Base-by-base conservation (phyloP, 2,797 vertebrate genomes). In the Malacoraja senta region DNA sequence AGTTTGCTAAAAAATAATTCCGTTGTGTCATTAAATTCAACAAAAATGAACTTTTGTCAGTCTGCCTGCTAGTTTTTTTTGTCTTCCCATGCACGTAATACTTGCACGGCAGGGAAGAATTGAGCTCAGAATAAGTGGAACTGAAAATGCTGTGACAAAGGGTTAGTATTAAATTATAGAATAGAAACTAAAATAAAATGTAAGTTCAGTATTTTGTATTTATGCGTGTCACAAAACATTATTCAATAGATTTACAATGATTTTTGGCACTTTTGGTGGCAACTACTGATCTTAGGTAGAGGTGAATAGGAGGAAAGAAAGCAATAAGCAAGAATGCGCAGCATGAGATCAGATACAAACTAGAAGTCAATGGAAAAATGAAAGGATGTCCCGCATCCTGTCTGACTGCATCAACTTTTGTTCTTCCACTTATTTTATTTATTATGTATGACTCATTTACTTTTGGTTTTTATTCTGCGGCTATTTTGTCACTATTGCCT, bases 101-200 rank as follows among this genome's bases (percentile, higher is more conserved):
- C 35, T 74, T 53, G 19, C 12, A 53, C 68, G 19, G 71, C 24
- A 53, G 26, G 38, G 90, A 76, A 13, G 88, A 72, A 74, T 8
- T 74, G 44, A 92, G 15, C 6, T 92, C 26, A 76, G 38, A 74
- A 29, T 4, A 44, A 91, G 38, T 26, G 35, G 26, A 76, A 58
- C 71, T n/a, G 24, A 74, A 92, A 72, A 74, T 58, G 35, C 90
- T 76, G 68, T 74, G 71, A 76, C 68, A 92, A 92, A 74, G 65
- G 2, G 3, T 76, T 53, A 29, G 35, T 9, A 76, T 26, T 92
- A 53, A 92, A 76, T 53, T 92, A 76, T 53, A 76, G 71, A 8
- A 26, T 35, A 7, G 44, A 92, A 92, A 17, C 24, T 44, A 44
- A n/a, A 92, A 74, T 15, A 44, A 72, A 38, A 29, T 17, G 24